phyloP scores from a whole-genome alignment of 2,888 invertebrate species.

The Argyresthia goedartella region DNA sequence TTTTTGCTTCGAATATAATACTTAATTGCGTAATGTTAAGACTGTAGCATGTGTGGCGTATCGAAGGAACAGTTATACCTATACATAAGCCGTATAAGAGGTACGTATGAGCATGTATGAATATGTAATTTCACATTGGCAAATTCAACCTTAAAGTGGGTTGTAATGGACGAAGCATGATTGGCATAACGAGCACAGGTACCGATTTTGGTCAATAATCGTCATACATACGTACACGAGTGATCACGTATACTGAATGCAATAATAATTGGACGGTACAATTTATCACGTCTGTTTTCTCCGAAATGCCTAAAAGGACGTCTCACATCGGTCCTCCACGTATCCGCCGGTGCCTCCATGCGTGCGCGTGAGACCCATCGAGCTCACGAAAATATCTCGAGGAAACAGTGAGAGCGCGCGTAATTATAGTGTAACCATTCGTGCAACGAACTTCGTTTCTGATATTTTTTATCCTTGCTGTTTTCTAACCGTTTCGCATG shows the following conservation, averaged over 20 bases:
- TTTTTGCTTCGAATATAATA: not conserved
- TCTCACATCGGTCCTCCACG: conserved; percentile 59
- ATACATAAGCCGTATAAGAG: too few relatives aligned
- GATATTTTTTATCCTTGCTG: conserved; percentile 44
- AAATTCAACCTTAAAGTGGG: conserved; percentile 2
- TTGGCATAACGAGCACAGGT: conserved; percentile 61
- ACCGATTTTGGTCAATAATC: conserved; percentile 66
- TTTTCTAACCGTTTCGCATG: conserved; percentile 45
- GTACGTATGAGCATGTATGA: not conserved
- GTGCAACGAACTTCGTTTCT: conserved; percentile 41
- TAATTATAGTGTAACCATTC: conserved; percentile 66
- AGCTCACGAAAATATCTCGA: conserved; percentile 64
- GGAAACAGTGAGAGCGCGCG: conserved; percentile 51
- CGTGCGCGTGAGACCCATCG: conserved; percentile 20
- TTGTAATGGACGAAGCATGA: conserved; percentile 26
- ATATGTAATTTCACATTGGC: conserved; percentile 2
- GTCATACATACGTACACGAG: conserved; percentile 53
- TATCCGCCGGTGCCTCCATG: not conserved
- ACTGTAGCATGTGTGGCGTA: not conserved
- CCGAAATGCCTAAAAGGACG: conserved; percentile 58
- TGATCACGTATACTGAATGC: conserved; percentile 63
- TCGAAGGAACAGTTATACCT: not conserved
- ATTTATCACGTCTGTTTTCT: conserved; percentile 67
- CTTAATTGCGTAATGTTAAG: not conserved
- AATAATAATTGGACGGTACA: conserved; percentile 67